phyloP scores from a whole-genome alignment of 2,113 vertebrate species.

The Bufo bufo region DNA sequence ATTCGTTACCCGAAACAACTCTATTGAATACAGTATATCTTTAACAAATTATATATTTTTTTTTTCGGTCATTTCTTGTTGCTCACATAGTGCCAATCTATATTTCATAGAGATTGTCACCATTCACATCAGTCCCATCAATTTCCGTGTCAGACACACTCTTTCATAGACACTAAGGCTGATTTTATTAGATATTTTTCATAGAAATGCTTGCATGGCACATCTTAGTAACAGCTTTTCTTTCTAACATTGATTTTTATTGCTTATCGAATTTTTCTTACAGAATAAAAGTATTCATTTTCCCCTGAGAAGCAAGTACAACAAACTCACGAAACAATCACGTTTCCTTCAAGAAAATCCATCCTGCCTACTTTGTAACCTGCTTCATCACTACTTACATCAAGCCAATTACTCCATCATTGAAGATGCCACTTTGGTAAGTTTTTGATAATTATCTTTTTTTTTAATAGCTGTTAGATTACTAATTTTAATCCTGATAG shows the following conservation, averaged over 20 bases:
- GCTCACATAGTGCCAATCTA: not conserved
- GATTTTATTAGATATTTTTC: too few relatives aligned
- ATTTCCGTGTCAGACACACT: too few relatives aligned
- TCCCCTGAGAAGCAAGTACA: slow-evolving; percentile 94
- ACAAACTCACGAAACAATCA: slow-evolving; percentile 91
- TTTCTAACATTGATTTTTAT: too few relatives aligned
- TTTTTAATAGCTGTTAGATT: not conserved
- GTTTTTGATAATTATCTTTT: slow-evolving; percentile 38
- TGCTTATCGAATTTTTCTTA: slow-evolving; percentile 29
- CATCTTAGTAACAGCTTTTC: too few relatives aligned
- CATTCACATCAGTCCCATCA: not conserved
- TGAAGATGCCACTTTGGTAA: slow-evolving; percentile 96
- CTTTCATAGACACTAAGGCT: too few relatives aligned
- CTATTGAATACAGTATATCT: too few relatives aligned
- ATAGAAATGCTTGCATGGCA: too few relatives aligned
- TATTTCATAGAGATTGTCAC: not conserved
- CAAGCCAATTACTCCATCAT: slow-evolving; percentile 93
- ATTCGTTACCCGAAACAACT: too few relatives aligned
- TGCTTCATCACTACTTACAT: slow-evolving; percentile 94
- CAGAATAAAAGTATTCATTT: slow-evolving; percentile 98
- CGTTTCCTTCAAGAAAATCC: slow-evolving; percentile 97
- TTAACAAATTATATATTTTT: not conserved
- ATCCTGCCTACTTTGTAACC: slow-evolving; percentile 94
- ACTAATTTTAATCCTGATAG: not conserved
- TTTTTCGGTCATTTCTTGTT: not conserved